Evolutionary conservation across 2,797 vertebrate genomes (phyloP), one percentile per base, ranked within the genome.

Genomic region (Chromobotia macracanthus): DNA sequence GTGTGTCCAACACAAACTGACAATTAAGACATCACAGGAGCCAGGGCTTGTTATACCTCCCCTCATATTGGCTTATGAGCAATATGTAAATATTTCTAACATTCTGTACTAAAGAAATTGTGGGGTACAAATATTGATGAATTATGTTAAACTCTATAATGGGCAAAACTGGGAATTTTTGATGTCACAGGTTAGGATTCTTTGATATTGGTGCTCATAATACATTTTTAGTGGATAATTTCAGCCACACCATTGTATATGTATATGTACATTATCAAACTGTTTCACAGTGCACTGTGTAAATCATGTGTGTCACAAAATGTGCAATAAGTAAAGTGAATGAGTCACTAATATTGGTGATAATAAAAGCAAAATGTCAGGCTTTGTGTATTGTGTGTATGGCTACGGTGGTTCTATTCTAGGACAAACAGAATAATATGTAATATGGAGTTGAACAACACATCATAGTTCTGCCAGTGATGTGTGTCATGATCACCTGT

Each of bases 221-320:
- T 51, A 9, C 51, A 74, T 65, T 46, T 75, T 56, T 25, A 70
- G 16, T 46, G 23, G 31, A 55, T n/a, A 2, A 35, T 41, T 69
- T 25, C 55, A 75, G 48, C n/a, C 53, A 58, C 73, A 25, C 60
- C 44, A 60, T 77, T 80, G 70, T 75, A 80, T 60, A 79, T n/a
- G n/a, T n/a, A n/a, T n/a, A 66, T 83, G 65, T 83, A 77, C 63
- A 83, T n/a, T 23, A 69, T 48, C 53, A 64, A 53, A 70, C 28
- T 76, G 67, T 83, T 83, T 76, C 72, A 81, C 79, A 79, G 61
- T 60, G 55, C 56, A 58, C 58, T 79, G 77, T 75, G 65, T 80
- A 77, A 76, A 77, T 68, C 21, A 70, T 77, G 77, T 82, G 66
- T 77, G 80, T 70, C 21, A 73, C 77, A 46, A 19, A 15, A 35